These are phyloP conservation scores for Calameuta idolon DNA, from an alignment of 2,888 invertebrate genomes.

Conservation along the genomic window DNA sequence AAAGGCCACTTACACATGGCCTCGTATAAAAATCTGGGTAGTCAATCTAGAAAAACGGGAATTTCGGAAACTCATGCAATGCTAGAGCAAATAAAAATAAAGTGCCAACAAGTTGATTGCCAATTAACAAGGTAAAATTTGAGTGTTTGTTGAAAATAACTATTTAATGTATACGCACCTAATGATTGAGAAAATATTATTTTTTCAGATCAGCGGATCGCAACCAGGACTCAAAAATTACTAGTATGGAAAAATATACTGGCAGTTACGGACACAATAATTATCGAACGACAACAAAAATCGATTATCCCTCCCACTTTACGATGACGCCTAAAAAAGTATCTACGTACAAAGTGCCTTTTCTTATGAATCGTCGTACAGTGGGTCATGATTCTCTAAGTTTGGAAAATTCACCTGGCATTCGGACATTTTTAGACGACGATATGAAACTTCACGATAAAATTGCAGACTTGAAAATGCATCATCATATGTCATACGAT, in stretches of 20 bases:
- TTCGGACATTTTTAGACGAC: constrained; percentile 47
- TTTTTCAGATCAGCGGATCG: not conserved
- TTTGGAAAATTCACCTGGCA: constrained; percentile 39
- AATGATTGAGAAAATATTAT: not conserved
- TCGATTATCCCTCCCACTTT: constrained; percentile 38
- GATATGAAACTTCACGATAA: constrained; percentile 40
- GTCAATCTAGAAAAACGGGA: constrained; percentile 26
- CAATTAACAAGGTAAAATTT: not conserved
- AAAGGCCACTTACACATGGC: constrained; percentile 38
- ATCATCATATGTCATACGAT: constrained; percentile 28
- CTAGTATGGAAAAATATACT: not conserved
- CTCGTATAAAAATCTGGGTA: constrained; percentile 43
- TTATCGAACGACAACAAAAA: constrained; percentile 41
- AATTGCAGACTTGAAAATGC: constrained; percentile 42
- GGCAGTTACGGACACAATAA: constrained; percentile 20
- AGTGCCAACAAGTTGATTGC: constrained; percentile 24
- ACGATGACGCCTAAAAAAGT: constrained; percentile 27
- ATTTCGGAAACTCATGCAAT: constrained; percentile 44
- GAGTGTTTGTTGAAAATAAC: not conserved
- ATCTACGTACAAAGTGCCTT: constrained; percentile 36
- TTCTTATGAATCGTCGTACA: constrained; percentile 47
- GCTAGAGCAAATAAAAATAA: constrained; percentile 39
- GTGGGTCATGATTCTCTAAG: constrained; percentile 39
- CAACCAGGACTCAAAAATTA: not conserved
- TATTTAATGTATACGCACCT: not conserved